These are phyloP conservation scores for Perca fluviatilis DNA, from an alignment of 2,113 vertebrate genomes.

Conservation along the genomic window DNA sequence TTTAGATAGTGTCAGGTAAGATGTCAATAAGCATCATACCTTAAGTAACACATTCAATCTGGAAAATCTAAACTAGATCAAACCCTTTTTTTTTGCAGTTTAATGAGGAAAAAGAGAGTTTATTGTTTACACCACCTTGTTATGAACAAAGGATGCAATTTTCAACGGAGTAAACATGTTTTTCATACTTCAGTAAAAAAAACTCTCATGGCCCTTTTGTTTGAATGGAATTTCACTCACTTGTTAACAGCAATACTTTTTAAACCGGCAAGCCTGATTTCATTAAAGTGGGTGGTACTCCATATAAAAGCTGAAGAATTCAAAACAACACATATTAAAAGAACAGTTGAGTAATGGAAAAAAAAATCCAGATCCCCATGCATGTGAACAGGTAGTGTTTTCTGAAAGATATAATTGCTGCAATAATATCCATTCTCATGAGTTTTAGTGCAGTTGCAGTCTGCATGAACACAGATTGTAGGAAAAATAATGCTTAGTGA, in stretches of 20 bases:
- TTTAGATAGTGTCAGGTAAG: not conserved
- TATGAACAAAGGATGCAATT: constrained; percentile 32
- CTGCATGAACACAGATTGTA: not conserved
- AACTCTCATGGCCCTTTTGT: constrained; percentile 53
- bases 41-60: not conserved
- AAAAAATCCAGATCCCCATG: constrained; percentile 63
- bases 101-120: constrained; percentile 5
- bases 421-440: constrained; percentile 9
- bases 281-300: constrained; percentile 81
- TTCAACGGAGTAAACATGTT: constrained; percentile 65
- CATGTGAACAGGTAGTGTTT: constrained; percentile 62
- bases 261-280: constrained; percentile 71
- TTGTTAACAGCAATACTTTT: constrained; percentile 74
- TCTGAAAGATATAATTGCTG: constrained; percentile 21
- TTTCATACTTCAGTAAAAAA: constrained; percentile 45
- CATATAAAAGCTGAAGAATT: constrained; percentile 77
- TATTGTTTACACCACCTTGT: constrained; percentile 27
- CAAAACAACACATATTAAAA: constrained; percentile 65
- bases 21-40: not conserved
- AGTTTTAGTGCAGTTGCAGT: not conserved
- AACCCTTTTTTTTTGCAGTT: not conserved
- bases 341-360: constrained; percentile 54
- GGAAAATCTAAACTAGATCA: not conserved
- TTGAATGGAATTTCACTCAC: constrained; percentile 70
- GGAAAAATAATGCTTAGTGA: not conserved